Evolutionary conservation across 2,888 invertebrate genomes (phyloP).

Genomic region (Chalcosyrphus nemorum): DNA sequence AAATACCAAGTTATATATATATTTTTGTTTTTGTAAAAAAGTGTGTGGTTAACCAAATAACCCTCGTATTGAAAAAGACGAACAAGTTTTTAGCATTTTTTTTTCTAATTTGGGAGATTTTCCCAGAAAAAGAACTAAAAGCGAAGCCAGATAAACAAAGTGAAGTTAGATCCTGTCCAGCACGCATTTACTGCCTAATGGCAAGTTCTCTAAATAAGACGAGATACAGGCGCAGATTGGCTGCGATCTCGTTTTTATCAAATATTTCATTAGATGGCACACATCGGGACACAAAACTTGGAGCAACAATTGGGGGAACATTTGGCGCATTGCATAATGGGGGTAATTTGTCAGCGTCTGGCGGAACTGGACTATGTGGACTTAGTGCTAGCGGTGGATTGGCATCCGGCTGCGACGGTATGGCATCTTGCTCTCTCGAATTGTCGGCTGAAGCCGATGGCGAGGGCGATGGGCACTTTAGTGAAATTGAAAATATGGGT

Average conservation of each 20-base stretch:
- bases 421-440: slow-evolving; percentile 79
- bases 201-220: slow-evolving; percentile 83
- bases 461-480: slow-evolving; percentile 82
- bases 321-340: slow-evolving; percentile 76
- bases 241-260: slow-evolving; percentile 96
- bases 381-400: slow-evolving; percentile 54
- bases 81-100: not conserved
- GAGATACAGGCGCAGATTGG: slow-evolving; percentile 92
- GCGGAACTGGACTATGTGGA: slow-evolving; percentile 72
- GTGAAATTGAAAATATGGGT: slow-evolving; percentile 82
- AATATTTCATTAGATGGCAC: slow-evolving; percentile 97
- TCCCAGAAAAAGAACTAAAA: not conserved
- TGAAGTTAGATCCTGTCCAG: slow-evolving; percentile 7
- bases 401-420: slow-evolving; percentile 76
- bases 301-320: slow-evolving; percentile 79
- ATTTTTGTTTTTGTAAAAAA: no score
- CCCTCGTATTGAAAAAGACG: not conserved
- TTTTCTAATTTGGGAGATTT: not conserved
- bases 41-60: not conserved
- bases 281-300: slow-evolving; percentile 88
- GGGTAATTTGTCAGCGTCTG: slow-evolving; percentile 61
- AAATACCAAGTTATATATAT: not conserved
- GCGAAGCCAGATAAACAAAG: not conserved
- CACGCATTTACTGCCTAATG: slow-evolving; percentile 79
- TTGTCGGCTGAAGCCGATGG: slow-evolving; percentile 80